These are phyloP conservation scores for Drosophila parthenogenetica DNA, from an alignment of 2,888 invertebrate species.

Conservation along the genomic window DNA sequence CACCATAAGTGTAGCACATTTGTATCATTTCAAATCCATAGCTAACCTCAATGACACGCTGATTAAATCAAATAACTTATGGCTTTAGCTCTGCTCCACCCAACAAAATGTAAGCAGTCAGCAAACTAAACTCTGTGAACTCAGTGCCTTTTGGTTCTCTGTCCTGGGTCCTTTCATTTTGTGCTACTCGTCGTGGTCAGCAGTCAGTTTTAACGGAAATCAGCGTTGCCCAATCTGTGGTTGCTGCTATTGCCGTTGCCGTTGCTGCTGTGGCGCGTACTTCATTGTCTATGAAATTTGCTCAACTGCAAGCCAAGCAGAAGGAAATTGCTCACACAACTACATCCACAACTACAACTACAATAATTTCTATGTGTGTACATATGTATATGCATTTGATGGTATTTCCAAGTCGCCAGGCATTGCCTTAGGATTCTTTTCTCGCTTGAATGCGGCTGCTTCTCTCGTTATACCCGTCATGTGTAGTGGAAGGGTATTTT, in stretches of 20 bases:
- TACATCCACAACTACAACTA: conserved; percentile 22
- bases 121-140: conserved; percentile 36
- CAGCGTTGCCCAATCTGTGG: conserved; percentile 78
- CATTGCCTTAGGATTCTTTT: conserved; percentile 46
- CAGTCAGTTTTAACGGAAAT: conserved; percentile 62
- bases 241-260: conserved; percentile 15
- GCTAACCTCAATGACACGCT: conserved; percentile 69
- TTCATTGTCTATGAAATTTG: conserved; percentile 79
- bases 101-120: conserved; percentile 35
- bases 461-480: conserved; percentile 17
- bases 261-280: conserved; percentile 57
- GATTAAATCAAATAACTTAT: conserved; percentile 81
- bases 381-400: conserved; percentile 18
- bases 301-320: conserved; percentile 80
- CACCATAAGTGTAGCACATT: conserved; percentile 24
- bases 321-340: conserved; percentile 74
- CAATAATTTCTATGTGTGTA: conserved; percentile 14
- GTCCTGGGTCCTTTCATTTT: conserved; percentile 5
- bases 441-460: conserved; percentile 59
- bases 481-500: not conserved
- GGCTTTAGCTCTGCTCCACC: conserved; percentile 50
- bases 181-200: conserved; percentile 39
- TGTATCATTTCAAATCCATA: conserved; percentile 60
- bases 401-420: conserved; percentile 44
- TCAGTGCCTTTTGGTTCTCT: conserved; percentile 21